Percentiles rank a stretch among this genome's conserved stretches.
These are phyloP conservation scores for Patagioenas fasciata DNA, from an alignment of 2,113 vertebrate species.

Conservation along the genomic window DNA sequence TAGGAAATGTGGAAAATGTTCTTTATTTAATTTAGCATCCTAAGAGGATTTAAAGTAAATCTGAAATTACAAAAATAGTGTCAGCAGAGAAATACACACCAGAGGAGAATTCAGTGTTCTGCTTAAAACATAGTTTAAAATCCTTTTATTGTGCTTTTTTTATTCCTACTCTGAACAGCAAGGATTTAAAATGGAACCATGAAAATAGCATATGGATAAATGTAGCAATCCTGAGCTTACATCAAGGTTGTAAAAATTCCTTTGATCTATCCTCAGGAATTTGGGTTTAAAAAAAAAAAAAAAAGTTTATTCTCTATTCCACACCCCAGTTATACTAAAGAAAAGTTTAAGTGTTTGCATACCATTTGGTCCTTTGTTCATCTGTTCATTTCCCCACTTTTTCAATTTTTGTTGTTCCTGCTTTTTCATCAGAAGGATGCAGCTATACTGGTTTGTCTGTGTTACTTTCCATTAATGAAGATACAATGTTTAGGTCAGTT, in stretches of 20 bases:
- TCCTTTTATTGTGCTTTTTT: neutral
- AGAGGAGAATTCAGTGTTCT: constrained; percentile 8
- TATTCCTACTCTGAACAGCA: neutral
- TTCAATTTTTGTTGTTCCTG: neutral
- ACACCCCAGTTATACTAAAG: neutral
- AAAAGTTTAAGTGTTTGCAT: neutral
- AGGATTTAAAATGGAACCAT: constrained; percentile 16
- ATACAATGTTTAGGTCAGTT: constrained; percentile 15
- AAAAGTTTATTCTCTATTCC: neutral
- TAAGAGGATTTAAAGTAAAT: constrained; percentile 55
- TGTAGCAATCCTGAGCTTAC: neutral
- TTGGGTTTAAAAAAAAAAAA: neutral
- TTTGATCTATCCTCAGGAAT: neutral
- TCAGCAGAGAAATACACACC: constrained; percentile 7
- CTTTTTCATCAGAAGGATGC: neutral
- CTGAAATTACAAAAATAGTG: constrained; percentile 15
- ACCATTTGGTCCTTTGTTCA: neutral
- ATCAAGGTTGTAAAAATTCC: neutral
- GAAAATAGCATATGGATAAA: constrained; percentile 9
- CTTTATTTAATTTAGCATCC: neutral
- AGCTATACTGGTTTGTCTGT: neutral
- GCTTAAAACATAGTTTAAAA: constrained; percentile 21
- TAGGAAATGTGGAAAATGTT: neutral
- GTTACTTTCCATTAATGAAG: constrained; percentile 6
- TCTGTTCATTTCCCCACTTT: neutral